These are phyloP conservation scores for Zaprionus davidi DNA, from an alignment of 1,140 invertebrate genomes.

Conservation along the genomic window DNA sequence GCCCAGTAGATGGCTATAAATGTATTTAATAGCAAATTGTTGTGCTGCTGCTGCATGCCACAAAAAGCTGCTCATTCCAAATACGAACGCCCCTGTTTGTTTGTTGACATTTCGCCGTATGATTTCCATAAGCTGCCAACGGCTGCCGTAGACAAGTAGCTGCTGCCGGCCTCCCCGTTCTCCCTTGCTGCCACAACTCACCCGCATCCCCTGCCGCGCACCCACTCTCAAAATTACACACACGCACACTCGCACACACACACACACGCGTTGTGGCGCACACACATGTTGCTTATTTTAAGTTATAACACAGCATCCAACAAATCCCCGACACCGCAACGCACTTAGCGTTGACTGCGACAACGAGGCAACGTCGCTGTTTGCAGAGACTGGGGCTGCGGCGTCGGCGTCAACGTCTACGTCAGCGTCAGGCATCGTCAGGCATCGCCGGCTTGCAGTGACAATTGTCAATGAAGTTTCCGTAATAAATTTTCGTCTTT, in stretches of 20 bases:
- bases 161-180: constrained; percentile 20
- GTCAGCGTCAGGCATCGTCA: constrained; percentile 50
- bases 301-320: constrained; percentile 58
- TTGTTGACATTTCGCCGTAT: constrained; percentile 77
- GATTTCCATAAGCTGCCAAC: constrained; percentile 79
- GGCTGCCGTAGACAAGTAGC: constrained; percentile 74
- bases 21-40: constrained; percentile 44
- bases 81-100: constrained; percentile 53
- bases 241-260: constrained; percentile 13
- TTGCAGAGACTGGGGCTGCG: background rate
- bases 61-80: constrained; percentile 61
- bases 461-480: constrained; percentile 82
- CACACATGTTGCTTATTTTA: constrained; percentile 79
- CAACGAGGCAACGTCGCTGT: constrained; percentile 10
- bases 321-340: constrained; percentile 79
- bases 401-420: constrained; percentile 15
- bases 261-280: background rate
- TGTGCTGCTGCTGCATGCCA: constrained; percentile 36
- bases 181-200: background rate
- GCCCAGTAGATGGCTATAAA: constrained; percentile 48
- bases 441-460: constrained; percentile 72
- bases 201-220: background rate
- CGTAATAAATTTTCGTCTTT: constrained; percentile 82
- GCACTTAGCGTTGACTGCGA: constrained; percentile 65
- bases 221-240: constrained; percentile 21